Conservation (phyloP, 2,888 invertebrate genomes). For the Bellardia bayeri region DNA sequence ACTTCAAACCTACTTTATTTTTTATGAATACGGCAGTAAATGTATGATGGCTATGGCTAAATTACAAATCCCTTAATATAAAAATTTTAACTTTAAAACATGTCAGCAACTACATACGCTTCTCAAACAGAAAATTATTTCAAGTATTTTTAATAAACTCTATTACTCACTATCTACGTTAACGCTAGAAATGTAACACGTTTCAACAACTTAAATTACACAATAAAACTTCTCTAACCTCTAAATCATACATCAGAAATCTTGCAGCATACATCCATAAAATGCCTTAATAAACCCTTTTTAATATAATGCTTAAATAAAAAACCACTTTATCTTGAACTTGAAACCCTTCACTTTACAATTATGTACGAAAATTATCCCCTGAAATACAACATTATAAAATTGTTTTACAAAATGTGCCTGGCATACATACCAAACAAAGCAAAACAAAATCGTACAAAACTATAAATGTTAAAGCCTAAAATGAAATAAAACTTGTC, state of each 20-base stretch:
- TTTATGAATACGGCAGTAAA: too few species aligned
- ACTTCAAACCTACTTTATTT: too few species aligned
- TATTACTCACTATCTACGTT: too few species aligned
- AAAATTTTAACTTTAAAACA: too few species aligned
- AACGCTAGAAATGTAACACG: too few species aligned
- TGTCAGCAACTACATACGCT: too few species aligned
- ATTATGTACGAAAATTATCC: conserved; percentile 46
- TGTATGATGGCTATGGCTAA: too few species aligned
- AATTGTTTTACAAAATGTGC: background rate
- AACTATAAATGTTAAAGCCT: conserved; percentile 14
- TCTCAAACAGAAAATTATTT: too few species aligned
- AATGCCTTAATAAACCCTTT: background rate
- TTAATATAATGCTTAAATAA: conserved; percentile 3
- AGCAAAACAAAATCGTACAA: background rate
- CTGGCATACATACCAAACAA: background rate
- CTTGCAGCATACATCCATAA: background rate
- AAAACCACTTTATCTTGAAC: conserved; percentile 18
- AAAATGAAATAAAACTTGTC: conserved; percentile 16
- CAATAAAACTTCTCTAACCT: background rate
- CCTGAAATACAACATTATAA: conserved; percentile 31
- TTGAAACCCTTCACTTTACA: conserved; percentile 4
- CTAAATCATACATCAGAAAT: too few species aligned
- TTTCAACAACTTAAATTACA: too few species aligned
- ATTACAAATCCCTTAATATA: too few species aligned
- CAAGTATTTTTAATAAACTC: too few species aligned